Percentiles rank a stretch among this genome's conserved stretches.
Evolutionary conservation across 2,113 vertebrate species (phyloP).

Genomic region (Tapirus terrestris): DNA sequence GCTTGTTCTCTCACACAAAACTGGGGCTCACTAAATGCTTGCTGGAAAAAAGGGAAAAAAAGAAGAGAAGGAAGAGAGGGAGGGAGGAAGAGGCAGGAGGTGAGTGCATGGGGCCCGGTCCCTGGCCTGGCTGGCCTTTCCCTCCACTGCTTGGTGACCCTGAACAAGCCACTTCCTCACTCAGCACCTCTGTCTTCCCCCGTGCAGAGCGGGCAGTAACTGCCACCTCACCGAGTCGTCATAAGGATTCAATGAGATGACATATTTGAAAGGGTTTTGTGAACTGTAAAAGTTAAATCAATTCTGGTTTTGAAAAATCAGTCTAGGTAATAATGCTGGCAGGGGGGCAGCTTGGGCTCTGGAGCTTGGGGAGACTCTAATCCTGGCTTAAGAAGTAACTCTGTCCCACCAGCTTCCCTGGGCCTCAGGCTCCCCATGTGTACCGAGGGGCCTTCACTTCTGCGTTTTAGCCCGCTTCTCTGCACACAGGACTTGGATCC

Average conservation of each 20-base stretch:
- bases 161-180: not conserved
- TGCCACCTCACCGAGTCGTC: not conserved
- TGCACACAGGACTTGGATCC: not conserved
- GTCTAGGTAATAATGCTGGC: not conserved
- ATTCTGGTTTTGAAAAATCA: not conserved
- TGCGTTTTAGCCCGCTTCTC: not conserved
- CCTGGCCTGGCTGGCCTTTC: not conserved
- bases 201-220: not conserved
- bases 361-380: not conserved
- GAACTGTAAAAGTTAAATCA: not conserved
- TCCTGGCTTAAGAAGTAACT: not conserved
- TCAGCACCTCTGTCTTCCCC: not conserved
- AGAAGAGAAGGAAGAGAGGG: not conserved
- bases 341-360: not conserved
- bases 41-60: not conserved
- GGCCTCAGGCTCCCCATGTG: slow-evolving; percentile 20
- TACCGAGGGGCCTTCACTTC: not conserved
- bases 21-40: not conserved
- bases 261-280: not conserved
- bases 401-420: not conserved
- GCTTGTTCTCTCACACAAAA: not conserved
- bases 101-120: not conserved
- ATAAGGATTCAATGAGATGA: not conserved
- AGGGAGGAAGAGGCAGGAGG: not conserved
- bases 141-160: not conserved